Base-by-base conservation (phyloP, 2,888 invertebrate species). In the Parapristionchus giblindavisi region DNA sequence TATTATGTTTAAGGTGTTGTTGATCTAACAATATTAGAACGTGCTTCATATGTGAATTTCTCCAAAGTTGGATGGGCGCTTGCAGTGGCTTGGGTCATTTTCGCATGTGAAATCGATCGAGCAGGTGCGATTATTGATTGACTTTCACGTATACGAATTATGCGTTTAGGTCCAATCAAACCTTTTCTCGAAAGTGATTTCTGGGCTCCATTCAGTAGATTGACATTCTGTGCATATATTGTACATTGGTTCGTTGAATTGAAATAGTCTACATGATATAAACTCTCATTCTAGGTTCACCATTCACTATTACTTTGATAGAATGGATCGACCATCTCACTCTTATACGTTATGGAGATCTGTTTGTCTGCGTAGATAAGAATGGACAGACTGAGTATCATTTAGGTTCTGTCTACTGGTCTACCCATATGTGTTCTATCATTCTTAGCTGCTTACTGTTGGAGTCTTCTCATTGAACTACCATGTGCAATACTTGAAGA, bases 271-370 rank as follows among this genome's bases (percentile, higher is more conserved):
- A 38, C 52, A 27, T 2, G 24, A 52, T 36, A 68, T 21, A 24
- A 52, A 24, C 17, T 40, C 34, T 66, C 17, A 14, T 27, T 29
- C 2, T 34, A 68, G 68, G 51, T 68, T 68, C 68, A 52, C 52
- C 34, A 51, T 68, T 8, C 68, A 52, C 51, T 68, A 68, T 38
- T 36, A 34, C 68, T 68, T 38, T 52, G 52, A 68, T 21, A 32
- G 52, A 17, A 51, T 51, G 51, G 68, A 68, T 24, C 68, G 68
- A 24, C 40, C 68, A 36, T 51, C 68, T 51, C 68, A 68, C 24
- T 68, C 36, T 11, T 51, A 52, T 5, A 68, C 51, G 11, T 4
- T 68, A n/a, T 68, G 68, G 68, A 3, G 34, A 3, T 52, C 68
- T 51, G 68, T 68, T 14, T 34, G 68, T 51, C 34, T 4, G n/a